These are phyloP conservation scores for Pelecanus crispus DNA, from an alignment of 2,113 vertebrate species.

Conservation along the genomic window DNA sequence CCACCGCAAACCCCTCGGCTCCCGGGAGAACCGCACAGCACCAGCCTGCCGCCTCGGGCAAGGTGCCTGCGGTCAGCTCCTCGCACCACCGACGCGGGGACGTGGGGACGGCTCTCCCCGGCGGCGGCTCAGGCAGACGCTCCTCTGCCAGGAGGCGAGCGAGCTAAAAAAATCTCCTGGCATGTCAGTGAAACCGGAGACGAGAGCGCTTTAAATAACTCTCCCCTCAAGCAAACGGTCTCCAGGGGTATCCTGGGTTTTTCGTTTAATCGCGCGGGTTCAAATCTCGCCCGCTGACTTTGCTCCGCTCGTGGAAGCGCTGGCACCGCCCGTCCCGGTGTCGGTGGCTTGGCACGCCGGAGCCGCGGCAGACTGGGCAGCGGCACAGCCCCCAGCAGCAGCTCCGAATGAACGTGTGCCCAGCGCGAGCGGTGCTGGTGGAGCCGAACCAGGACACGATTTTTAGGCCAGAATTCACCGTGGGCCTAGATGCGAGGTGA, in stretches of 20 bases:
- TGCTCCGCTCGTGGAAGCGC: accelerated
- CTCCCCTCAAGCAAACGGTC: neutral
- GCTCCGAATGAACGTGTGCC: accelerated
- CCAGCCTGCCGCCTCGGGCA: accelerated
- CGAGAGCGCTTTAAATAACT: neutral
- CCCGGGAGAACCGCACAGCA: accelerated
- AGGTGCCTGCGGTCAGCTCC: neutral
- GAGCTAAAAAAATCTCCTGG: neutral
- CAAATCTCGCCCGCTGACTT: neutral
- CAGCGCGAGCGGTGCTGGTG: accelerated
- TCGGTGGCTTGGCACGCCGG: neutral
- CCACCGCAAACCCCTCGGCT: neutral
- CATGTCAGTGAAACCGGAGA: neutral
- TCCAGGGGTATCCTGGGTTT: neutral
- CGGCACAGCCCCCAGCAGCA: neutral
- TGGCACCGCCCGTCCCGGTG: neutral
- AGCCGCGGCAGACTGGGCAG: neutral
- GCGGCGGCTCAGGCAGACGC: neutral
- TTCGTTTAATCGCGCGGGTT: too few species aligned
- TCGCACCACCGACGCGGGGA: accelerated
- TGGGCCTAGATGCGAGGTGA: neutral
- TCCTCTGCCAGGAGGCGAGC: neutral
- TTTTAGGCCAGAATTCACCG: neutral
- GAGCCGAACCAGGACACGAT: neutral
- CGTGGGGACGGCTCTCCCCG: accelerated